phyloP scores from a whole-genome alignment of 2,113 vertebrate genomes.

The Pelecanoides urinatrix region DNA sequence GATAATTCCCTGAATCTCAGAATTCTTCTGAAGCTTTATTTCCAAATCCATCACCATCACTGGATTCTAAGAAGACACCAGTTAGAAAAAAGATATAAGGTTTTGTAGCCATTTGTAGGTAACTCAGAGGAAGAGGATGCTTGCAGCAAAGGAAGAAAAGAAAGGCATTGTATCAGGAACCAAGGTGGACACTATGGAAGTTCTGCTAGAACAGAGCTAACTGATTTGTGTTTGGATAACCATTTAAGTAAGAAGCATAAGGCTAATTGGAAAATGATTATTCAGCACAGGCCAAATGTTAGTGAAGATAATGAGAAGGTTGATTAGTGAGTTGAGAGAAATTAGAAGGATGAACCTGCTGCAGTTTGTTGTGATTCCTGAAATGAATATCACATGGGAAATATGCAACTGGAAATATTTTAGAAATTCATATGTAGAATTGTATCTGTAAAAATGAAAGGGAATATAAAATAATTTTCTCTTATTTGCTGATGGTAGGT shows the following conservation, averaged over 20 bases:
- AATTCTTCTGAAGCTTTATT: neutral
- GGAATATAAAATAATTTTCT: neutral
- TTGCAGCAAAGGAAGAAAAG: neutral
- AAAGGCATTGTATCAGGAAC: neutral
- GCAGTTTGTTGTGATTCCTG: neutral
- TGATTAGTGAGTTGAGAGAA: neutral
- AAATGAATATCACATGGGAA: neutral
- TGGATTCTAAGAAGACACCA: neutral
- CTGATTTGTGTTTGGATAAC: neutral
- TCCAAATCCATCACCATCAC: fast-evolving
- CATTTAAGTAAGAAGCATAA: neutral
- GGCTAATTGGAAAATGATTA: neutral
- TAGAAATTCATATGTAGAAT: neutral
- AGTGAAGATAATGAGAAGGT: neutral
- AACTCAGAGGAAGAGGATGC: neutral
- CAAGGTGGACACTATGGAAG: neutral
- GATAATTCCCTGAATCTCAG: neutral
- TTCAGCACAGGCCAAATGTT: neutral
- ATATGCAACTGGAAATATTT: neutral
- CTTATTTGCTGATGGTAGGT: neutral
- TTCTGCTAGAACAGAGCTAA: neutral
- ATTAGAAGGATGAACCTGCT: neutral
- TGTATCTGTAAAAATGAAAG: neutral
- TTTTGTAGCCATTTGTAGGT: neutral
- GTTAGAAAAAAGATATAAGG: neutral